phyloP scores from a whole-genome alignment of 2,888 invertebrate genomes.

The Drosophila kokeensis region DNA sequence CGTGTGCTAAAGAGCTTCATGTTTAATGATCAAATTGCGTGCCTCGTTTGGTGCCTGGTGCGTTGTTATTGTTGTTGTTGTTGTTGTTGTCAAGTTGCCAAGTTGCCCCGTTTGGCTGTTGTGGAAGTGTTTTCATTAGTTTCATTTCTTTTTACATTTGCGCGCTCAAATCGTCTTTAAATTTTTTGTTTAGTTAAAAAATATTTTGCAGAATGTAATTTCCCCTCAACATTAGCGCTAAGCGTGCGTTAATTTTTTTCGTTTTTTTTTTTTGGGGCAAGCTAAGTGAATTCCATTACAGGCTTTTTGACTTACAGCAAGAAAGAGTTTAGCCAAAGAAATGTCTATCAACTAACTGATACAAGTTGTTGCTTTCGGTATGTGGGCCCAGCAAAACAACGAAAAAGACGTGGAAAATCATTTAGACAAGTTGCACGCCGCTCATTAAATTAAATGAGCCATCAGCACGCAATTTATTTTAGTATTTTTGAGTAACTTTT shows the following conservation, averaged over 20 bases:
- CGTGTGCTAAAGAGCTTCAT: slow-evolving; percentile 81
- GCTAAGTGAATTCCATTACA: slow-evolving; percentile 67
- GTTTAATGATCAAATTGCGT: slow-evolving; percentile 80
- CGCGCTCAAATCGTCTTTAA: slow-evolving; percentile 74
- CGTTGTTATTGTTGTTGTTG: slow-evolving; percentile 53
- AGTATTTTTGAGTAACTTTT: slow-evolving; percentile 82
- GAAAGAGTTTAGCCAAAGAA: slow-evolving; percentile 29
- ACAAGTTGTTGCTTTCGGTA: slow-evolving; percentile 43
- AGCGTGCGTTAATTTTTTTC: slow-evolving; percentile 64
- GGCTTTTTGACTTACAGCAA: slow-evolving; percentile 39
- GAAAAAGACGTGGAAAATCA: slow-evolving; percentile 76
- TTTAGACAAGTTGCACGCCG: slow-evolving; percentile 85
- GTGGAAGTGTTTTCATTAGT: slow-evolving; percentile 78
- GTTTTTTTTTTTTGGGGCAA: slow-evolving; percentile 38
- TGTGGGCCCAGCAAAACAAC: slow-evolving; percentile 30
- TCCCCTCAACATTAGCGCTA: slow-evolving; percentile 57
- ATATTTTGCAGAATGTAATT: slow-evolving; percentile 60
- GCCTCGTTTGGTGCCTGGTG: slow-evolving; percentile 74
- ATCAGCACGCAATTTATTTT: slow-evolving; percentile 85
- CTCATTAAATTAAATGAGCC: slow-evolving; percentile 85
- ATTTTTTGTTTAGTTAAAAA: slow-evolving; percentile 47
- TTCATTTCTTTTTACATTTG: slow-evolving; percentile 75
- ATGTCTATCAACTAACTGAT: slow-evolving; percentile 28
- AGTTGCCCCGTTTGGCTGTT: slow-evolving; percentile 33
- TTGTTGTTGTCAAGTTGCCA: slow-evolving; percentile 14